Evolutionary conservation across 2,797 vertebrate genomes (phyloP).

Genomic region (Loriculus beryllinus): DNA sequence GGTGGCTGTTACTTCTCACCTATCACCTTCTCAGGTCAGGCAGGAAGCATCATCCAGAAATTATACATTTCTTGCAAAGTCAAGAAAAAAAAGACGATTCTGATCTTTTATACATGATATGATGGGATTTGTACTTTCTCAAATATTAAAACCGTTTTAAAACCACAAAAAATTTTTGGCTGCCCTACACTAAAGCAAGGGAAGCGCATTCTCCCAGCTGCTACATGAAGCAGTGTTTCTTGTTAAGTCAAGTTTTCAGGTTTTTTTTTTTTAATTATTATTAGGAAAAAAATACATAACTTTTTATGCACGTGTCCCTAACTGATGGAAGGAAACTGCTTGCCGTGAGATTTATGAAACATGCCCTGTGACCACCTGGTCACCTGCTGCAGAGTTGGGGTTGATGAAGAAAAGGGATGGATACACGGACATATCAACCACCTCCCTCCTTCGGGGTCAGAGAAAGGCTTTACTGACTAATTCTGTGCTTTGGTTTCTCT

Average conservation of each 20-base stretch:
- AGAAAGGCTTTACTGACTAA: neutral
- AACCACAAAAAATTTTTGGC: neutral
- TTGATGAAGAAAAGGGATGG: neutral
- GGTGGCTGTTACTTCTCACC: neutral
- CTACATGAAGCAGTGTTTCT: neutral
- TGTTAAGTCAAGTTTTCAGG: neutral
- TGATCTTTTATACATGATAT: neutral
- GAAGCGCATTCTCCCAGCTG: neutral
- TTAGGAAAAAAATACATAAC: neutral
- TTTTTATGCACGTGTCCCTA: neutral
- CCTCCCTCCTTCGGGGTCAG: neutral
- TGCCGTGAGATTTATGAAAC: neutral
- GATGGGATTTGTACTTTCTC: neutral
- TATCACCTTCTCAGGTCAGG: neutral
- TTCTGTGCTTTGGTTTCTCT: neutral
- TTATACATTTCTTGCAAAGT: neutral
- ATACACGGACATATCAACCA: neutral
- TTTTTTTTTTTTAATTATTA: neutral
- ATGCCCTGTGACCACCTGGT: neutral
- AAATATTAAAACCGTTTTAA: neutral
- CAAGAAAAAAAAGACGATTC: neutral
- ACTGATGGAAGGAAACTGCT: neutral
- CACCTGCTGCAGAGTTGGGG: neutral
- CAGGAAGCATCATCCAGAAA: neutral
- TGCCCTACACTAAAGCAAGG: neutral